Conservation (phyloP, 30 jellyfish, hydroid and myxozoan species). For the Chironex yamaguchii region DNA sequence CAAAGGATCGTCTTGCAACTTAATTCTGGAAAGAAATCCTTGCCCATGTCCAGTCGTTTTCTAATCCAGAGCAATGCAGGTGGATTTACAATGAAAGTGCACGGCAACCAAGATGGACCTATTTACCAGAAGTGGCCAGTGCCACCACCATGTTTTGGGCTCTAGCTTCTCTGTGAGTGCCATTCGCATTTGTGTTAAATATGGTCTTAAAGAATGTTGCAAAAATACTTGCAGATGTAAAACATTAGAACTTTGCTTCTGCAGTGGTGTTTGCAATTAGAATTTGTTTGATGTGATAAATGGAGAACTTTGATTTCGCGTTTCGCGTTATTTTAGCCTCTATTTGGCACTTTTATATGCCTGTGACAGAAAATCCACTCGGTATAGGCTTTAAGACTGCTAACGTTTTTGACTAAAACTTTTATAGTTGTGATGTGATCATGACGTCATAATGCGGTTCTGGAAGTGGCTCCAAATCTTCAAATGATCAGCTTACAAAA, state of each 20-base stretch:
- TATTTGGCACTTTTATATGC: constrained; percentile 1
- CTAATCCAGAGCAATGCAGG: constrained; percentile 27
- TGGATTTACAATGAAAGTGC: constrained; percentile 32
- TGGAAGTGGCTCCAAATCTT: not conserved
- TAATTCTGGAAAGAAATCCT: constrained; percentile 27
- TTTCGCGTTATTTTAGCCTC: too few relatives aligned
- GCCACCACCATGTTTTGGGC: too few relatives aligned
- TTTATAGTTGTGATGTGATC: constrained; percentile 1
- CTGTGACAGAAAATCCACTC: not conserved
- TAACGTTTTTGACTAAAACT: not conserved
- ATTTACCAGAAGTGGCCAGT: constrained; percentile 40
- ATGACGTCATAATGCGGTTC: constrained; percentile 3
- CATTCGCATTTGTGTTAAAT: constrained; percentile 27
- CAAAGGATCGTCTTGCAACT: constrained; percentile 3
- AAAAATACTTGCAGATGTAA: constrained; percentile 33
- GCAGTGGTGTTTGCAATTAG: constrained; percentile 33
- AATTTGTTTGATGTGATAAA: too few relatives aligned
- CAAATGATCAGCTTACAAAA: not conserved
- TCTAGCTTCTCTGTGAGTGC: too few relatives aligned
- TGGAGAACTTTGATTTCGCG: too few relatives aligned
- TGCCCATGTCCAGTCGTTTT: constrained; percentile 7
- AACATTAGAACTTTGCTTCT: constrained; percentile 17
- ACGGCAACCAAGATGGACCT: constrained; percentile 42
- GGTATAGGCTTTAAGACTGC: constrained; percentile 5
- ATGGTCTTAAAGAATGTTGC: constrained; percentile 40